Base-by-base conservation (phyloP, 2,797 vertebrate genomes). In the Delichon dasypus region DNA sequence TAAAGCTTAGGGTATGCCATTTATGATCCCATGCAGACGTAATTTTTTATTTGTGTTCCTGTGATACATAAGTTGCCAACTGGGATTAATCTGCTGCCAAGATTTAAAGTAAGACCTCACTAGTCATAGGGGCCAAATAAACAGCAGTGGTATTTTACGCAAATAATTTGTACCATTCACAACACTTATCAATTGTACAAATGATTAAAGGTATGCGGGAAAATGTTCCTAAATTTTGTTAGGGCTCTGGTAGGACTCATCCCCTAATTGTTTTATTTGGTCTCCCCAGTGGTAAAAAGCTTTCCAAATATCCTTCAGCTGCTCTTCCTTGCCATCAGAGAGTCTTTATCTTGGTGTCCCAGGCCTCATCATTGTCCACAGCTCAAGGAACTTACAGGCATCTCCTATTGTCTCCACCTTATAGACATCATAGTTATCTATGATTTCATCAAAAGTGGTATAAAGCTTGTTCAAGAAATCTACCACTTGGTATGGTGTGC, bases 321-420 rank as follows among this genome's bases (percentile, higher is more conserved):
- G 7, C 20, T 78, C 23, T 88, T 83, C 21, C 26, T 74, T 30
- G 11, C 45, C 15, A 74, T 26, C 26, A 57, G 8, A 64, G 32
- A 54, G 11, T 45, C 54, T 61, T 10, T 44, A 2, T 42, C 32
- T 21, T 62, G 13, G 45, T 47, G 34, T 23, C 17, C 17, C 40
- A 54, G 19, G 3, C 15, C 36, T 14, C 26, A 64, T 30, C 16
- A 53, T 2, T 44, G 18, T 51, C 17, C 16, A 27, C 47, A 88
- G 67, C 23, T 80, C 57, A 54, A 47, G 54, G 10, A 90, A 97
- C 98, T 98, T 96, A 98, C 98, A 98, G 30, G 98, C 98, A 54
- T 98, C 98, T 91, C 98, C 98, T 80, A 98, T 98, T 71, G 97
- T 99, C 95, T 99, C 98, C 94, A 98, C 98, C 95, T 99, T 98